A percentile compares a stretch with the other conserved stretches of the same genome.
These are phyloP conservation scores for Leptogaster cylindrica DNA, from an alignment of 2,888 invertebrate species.

Conservation along the genomic window DNA sequence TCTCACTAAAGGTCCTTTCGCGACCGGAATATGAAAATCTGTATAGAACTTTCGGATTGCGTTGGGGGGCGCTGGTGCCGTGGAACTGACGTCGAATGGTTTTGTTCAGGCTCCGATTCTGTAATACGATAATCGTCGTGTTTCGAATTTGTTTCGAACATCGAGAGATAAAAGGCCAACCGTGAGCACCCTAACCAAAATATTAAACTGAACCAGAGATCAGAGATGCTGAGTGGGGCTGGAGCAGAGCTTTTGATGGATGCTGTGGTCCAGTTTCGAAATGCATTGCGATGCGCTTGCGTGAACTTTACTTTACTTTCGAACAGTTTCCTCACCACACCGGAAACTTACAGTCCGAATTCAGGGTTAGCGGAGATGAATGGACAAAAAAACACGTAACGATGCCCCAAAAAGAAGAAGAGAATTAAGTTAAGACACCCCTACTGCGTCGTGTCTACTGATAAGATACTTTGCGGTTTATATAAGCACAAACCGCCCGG, in stretches of 20 bases:
- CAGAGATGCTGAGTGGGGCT: conserved; percentile 3
- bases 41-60: conserved; percentile 24
- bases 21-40: conserved; percentile 38
- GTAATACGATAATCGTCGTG: conserved; percentile 35
- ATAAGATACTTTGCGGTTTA: conserved; percentile 29
- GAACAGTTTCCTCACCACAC: background rate
- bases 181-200: conserved; percentile 15
- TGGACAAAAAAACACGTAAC: background rate
- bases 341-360: background rate
- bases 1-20: conserved; percentile 61
- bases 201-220: conserved; percentile 33
- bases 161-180: conserved; percentile 35
- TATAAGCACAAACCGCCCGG: conserved; percentile 9
- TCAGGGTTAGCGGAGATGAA: background rate
- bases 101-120: conserved; percentile 4
- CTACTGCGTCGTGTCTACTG: conserved; percentile 2
- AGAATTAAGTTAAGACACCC: conserved; percentile 25
- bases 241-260: background rate
- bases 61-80: conserved; percentile 21
- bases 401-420: background rate
- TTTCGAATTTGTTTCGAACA: conserved; percentile 36
- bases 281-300: background rate
- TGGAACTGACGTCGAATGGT: conserved; percentile 26
- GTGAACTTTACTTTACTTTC: conserved; percentile 1
- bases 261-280: background rate